Base-by-base conservation (phyloP, 2,888 invertebrate genomes). In the Leistus spinibarbis region DNA sequence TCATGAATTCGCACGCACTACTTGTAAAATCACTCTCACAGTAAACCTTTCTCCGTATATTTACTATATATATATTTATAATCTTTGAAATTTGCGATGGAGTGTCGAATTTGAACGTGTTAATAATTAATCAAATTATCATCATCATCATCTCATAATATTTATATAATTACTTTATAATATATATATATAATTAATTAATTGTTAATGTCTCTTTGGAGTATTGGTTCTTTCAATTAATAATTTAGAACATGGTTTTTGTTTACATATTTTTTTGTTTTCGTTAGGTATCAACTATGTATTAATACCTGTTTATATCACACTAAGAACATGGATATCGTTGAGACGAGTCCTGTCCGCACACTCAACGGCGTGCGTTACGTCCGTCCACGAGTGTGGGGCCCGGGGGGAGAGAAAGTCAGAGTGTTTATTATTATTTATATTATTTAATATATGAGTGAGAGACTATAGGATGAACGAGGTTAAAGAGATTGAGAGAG, bases 201-300 rank as follows among this genome's bases (percentile, higher is more conserved):
- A 82, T 78, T 78, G 19, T 80, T 80, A 82, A 81, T 81, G 81
- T 82, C 82, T 84, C 83, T 83, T 82, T 83, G 82, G 81, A 82
- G 81, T 83, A 81, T 82, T 85, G 84, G 85, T 85, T 84, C 85
- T 85, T 82, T 83, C 79, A 79, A 79, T 78, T 78, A 77, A 79
- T 82, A 84, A 84, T 86, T 86, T 86, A 86, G 86, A 86, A 86
- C 86, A 84, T 86, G 82, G 83, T 85, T 84, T 82, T 83, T 84
- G 79, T 79, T 82, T 82, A 81, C 77, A 79, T 81, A 76, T 76
- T 76, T 76, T 57, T 63, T 65, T 65, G 57, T 27, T 67, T 62
- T 67, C 69, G 75, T 66, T 69, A 70, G 71, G 71, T 76, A 76
- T 73, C 69, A 68, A 76, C 66, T 76, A 63, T 67, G 65, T 62